Evolutionary conservation across 2,888 invertebrate species (phyloP).

Genomic region (Dendrolimus pini): DNA sequence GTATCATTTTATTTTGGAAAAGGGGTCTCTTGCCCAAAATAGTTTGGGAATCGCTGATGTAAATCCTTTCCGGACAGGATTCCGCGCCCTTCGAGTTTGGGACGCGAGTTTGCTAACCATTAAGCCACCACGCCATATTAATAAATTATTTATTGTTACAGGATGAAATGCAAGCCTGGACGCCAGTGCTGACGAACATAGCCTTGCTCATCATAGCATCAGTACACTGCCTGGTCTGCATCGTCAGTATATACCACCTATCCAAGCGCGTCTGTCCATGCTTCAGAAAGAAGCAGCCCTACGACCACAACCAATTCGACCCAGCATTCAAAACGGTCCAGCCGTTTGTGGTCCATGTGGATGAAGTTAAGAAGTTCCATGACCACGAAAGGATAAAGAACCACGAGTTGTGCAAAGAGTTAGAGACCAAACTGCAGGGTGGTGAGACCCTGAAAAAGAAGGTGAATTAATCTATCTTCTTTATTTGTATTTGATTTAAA

Average conservation of each 20-base stretch:
- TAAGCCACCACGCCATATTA: no score
- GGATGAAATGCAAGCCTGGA: constrained; percentile 76
- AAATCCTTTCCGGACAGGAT: no score
- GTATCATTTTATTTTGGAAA: no score
- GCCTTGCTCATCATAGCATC: constrained; percentile 77
- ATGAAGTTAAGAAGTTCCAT: constrained; percentile 46
- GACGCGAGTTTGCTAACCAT: no score
- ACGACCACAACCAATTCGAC: constrained; percentile 73
- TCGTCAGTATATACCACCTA: constrained; percentile 70
- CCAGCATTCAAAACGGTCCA: constrained; percentile 45
- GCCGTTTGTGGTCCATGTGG: constrained; percentile 52
- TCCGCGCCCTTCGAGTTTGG: no score
- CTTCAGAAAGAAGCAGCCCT: constrained; percentile 64
- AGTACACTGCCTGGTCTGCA: constrained; percentile 75
- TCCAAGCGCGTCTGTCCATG: constrained; percentile 75
- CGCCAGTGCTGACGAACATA: constrained; percentile 78
- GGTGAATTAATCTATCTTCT: constrained; percentile 19
- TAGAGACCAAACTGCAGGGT: constrained; percentile 58
- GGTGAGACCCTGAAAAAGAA: constrained; percentile 51
- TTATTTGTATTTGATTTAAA: neutral
- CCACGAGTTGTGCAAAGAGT: constrained; percentile 53
- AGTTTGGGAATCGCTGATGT: no score
- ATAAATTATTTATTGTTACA: constrained; percentile 26
- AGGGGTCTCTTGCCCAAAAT: no score
- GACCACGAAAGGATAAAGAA: constrained; percentile 36